These are phyloP conservation scores for Athripsodes cinereus DNA, from an alignment of 2,888 invertebrate species.

Conservation along the genomic window DNA sequence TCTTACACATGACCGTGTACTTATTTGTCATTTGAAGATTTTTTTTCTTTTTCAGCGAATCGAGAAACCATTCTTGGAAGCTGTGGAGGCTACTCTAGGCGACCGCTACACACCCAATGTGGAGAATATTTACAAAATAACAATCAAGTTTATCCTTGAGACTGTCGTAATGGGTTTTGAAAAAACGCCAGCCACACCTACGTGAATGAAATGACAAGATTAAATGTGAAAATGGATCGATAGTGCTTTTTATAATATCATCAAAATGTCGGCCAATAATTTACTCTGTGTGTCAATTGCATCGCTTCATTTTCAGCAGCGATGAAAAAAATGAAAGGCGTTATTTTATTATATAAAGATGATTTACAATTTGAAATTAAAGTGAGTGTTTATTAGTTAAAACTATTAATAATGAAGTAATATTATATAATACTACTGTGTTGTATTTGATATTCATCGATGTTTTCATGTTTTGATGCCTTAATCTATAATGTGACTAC, in stretches of 20 bases:
- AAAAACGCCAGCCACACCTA: conserved; percentile 17
- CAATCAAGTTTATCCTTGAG: conserved; percentile 82
- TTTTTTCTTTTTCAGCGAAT: conserved; percentile 64
- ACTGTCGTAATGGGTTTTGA: conserved; percentile 77
- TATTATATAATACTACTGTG: not conserved
- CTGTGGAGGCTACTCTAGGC: conserved; percentile 78
- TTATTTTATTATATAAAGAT: not conserved
- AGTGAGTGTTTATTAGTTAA: too few relatives aligned
- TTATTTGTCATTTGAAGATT: too few relatives aligned
- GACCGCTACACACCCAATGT: conserved; percentile 87
- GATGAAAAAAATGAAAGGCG: conserved; percentile 3
- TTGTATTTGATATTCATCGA: conserved; percentile 11
- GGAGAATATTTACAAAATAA: conserved; percentile 80
- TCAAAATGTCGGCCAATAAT: conserved; percentile 14
- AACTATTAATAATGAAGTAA: not conserved
- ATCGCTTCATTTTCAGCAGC: conserved; percentile 11
- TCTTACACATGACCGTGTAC: too few relatives aligned
- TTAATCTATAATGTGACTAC: conserved; percentile 9
- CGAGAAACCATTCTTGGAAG: conserved; percentile 80
- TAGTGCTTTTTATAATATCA: not conserved
- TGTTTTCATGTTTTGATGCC: conserved; percentile 26
- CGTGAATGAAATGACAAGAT: conserved; percentile 17
- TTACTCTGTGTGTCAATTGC: conserved; percentile 12
- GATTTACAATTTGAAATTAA: not conserved
- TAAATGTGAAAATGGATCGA: not conserved